Evolutionary conservation across 1,140 invertebrate species (phyloP).

Genomic region (Formica selysi): DNA sequence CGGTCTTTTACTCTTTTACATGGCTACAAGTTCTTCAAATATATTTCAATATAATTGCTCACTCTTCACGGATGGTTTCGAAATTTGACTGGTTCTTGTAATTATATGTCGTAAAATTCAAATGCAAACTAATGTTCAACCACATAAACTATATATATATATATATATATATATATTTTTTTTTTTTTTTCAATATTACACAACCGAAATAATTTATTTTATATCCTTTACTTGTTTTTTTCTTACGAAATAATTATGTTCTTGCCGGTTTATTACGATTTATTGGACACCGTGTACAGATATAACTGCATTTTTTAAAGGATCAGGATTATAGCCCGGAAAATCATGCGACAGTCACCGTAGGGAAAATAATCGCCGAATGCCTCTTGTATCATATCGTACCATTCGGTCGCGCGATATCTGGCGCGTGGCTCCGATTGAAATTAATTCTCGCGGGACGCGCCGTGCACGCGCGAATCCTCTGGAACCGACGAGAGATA

Average conservation of each 20-base stretch:
- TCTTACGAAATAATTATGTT: background rate
- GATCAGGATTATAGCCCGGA: background rate
- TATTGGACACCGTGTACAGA: background rate
- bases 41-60: background rate
- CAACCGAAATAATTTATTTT: background rate
- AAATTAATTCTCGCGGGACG: slow-evolving; percentile 45
- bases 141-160: too few species aligned
- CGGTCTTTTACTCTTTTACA: background rate
- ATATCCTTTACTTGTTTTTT: background rate
- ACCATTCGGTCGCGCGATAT: slow-evolving; percentile 9
- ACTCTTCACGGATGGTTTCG: background rate
- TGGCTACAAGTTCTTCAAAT: background rate
- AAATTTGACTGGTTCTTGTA: background rate
- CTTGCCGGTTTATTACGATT: background rate
- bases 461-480: slow-evolving; percentile 9
- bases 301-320: background rate
- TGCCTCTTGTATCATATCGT: slow-evolving; percentile 21
- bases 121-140: background rate
- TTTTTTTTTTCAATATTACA: background rate
- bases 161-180: too few species aligned
- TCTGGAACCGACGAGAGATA: background rate
- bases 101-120: background rate
- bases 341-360: background rate
- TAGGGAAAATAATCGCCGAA: background rate
- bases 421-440: slow-evolving; percentile 40